phyloP scores from a whole-genome alignment of 2,888 invertebrate species.

The Agrilus cyanescens region DNA sequence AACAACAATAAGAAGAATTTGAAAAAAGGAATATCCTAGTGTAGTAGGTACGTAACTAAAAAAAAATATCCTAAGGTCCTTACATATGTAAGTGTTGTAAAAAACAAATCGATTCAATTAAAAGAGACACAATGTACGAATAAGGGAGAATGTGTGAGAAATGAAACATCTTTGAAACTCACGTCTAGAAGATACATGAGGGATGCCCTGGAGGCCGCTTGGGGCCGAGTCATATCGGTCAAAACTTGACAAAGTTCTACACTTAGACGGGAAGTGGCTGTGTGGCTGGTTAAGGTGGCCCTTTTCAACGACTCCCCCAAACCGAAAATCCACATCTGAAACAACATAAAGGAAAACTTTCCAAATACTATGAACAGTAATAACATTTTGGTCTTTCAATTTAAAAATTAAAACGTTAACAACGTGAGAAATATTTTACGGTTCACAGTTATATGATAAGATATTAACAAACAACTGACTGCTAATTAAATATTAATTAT shows the following conservation, averaged over 20 bases:
- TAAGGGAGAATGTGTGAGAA: background rate
- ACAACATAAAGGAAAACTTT: slow-evolving; percentile 16
- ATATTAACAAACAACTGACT: background rate
- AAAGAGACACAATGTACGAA: background rate
- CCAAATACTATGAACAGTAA: background rate
- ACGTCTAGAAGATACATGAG: slow-evolving; percentile 50
- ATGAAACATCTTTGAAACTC: slow-evolving; percentile 28
- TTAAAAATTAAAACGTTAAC: too few species aligned
- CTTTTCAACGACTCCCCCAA: slow-evolving; percentile 44
- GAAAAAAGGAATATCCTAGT: too few species aligned
- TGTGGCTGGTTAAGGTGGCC: slow-evolving; percentile 35
- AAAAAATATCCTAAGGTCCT: too few species aligned
- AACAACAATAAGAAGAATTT: too few species aligned
- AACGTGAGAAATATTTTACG: too few species aligned
- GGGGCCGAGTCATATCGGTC: slow-evolving; percentile 44
- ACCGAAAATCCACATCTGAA: slow-evolving; percentile 51
- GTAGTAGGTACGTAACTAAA: too few species aligned
- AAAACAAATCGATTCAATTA: background rate
- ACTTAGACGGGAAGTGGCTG: slow-evolving; percentile 37
- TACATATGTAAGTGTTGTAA: background rate
- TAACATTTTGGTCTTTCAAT: too few species aligned
- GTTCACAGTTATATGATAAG: background rate
- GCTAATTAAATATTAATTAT: background rate
- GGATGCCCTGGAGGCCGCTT: slow-evolving; percentile 41
- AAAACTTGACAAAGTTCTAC: slow-evolving; percentile 41